Conservation (phyloP, 2,797 vertebrate species). For the Uromys caudimaculatus region DNA sequence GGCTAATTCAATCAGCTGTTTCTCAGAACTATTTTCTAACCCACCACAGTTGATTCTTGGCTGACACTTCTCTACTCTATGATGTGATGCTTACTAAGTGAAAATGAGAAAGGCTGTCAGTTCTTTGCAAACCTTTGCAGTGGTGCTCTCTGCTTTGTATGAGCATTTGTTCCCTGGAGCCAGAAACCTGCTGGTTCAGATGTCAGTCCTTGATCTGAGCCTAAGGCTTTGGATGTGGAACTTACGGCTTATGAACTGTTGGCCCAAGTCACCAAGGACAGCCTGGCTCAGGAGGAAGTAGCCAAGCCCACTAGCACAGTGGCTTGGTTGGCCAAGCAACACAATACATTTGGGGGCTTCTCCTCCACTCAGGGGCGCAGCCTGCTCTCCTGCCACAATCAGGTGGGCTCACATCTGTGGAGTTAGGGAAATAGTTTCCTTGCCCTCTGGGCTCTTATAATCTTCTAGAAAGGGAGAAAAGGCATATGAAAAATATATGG, state of each 20-base stretch:
- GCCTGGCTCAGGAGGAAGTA: conserved; percentile 82
- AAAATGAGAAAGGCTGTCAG: not conserved
- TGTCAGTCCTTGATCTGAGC: conserved; percentile 49
- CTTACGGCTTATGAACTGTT: conserved; percentile 91
- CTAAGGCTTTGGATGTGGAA: conserved; percentile 90
- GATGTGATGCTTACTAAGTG: not conserved
- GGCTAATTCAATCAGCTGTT: not conserved
- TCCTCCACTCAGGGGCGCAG: conserved; percentile 93
- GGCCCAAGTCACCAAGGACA: conserved; percentile 88
- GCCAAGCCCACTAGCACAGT: conserved; percentile 86
- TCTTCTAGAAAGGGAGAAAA: conserved; percentile 1
- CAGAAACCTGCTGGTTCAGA: not conserved
- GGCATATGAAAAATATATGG: not conserved
- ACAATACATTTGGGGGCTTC: conserved; percentile 92
- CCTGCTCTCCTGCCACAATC: not conserved
- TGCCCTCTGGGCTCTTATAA: not conserved
- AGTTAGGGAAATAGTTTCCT: not conserved
- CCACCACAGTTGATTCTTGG: not conserved
- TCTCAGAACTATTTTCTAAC: conserved; percentile 3
- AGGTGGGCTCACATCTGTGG: not conserved
- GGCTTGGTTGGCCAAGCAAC: conserved; percentile 90
- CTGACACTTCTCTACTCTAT: not conserved
- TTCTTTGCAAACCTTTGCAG: not conserved
- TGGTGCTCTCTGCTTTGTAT: conserved; percentile 24
- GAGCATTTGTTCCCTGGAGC: conserved; percentile 78